Conservation (phyloP, 2,797 vertebrate species). For the Otolemur crassicaudatus region DNA sequence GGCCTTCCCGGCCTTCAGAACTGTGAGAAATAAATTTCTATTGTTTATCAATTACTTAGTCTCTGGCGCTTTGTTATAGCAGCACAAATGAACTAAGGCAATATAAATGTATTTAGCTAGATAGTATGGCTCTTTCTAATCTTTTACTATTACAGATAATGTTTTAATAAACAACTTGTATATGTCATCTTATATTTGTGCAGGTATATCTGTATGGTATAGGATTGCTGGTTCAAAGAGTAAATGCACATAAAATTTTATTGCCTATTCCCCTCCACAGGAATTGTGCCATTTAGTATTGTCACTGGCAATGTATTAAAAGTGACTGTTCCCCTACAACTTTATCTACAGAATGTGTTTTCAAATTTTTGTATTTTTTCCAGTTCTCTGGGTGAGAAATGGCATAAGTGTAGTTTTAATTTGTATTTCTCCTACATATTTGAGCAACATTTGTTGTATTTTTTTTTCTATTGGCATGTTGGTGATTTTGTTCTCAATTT, state of each 20-base stretch:
- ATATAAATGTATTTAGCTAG: not conserved
- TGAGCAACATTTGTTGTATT: constrained; percentile 27
- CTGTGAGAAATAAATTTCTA: not conserved
- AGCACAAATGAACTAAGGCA: not conserved
- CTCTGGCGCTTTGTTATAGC: not conserved
- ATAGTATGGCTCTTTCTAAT: not conserved
- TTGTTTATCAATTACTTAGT: not conserved
- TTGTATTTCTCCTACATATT: constrained; percentile 3
- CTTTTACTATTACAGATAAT: not conserved
- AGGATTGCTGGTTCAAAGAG: not conserved
- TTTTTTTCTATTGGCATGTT: not conserved
- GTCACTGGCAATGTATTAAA: not conserved
- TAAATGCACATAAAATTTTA: constrained; percentile 24
- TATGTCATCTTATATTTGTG: constrained; percentile 46
- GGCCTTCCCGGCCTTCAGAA: not conserved
- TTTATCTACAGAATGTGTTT: constrained; percentile 8
- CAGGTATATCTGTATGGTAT: not conserved
- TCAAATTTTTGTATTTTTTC: constrained; percentile 49
- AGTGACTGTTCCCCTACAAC: constrained; percentile 1
- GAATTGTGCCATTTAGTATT: constrained; percentile 30
- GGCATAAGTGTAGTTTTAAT: not conserved
- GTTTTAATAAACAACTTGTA: not conserved
- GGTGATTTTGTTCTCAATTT: not conserved
- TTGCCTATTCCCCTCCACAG: not conserved
- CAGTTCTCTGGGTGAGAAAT: constrained; percentile 44